phyloP scores from a whole-genome alignment of 2,113 vertebrate genomes.

The Nematolebias whitei region DNA sequence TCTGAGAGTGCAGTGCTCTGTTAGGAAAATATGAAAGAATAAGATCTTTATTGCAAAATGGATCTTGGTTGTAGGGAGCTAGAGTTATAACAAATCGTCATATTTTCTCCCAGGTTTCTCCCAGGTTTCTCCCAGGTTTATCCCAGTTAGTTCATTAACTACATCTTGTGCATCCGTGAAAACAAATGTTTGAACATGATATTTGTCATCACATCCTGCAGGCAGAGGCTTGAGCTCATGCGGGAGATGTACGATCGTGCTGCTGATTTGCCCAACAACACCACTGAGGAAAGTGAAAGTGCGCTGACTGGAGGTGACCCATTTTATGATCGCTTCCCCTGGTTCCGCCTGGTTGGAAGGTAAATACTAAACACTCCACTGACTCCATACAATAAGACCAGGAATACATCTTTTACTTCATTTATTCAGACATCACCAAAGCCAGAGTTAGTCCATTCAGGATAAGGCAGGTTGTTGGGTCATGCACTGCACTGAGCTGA shows the following conservation, averaged over 20 bases:
- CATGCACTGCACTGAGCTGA: no score
- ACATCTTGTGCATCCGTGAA: no score
- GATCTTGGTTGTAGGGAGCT: no score
- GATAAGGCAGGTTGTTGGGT: not conserved
- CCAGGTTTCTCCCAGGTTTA: no score
- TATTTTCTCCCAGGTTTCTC: no score
- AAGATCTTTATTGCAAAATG: no score
- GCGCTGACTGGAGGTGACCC: slow-evolving; percentile 93
- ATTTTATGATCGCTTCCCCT: slow-evolving; percentile 98
- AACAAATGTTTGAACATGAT: no score
- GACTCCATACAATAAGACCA: not conserved
- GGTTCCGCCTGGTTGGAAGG: slow-evolving; percentile 99
- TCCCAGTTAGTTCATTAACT: no score
- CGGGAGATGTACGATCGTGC: slow-evolving; percentile 97
- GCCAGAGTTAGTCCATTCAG: slow-evolving; percentile 8
- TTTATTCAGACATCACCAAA: slow-evolving; percentile 3
- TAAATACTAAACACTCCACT: slow-evolving; percentile 73
- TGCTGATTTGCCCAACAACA: slow-evolving; percentile 89
- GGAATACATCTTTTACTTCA: not conserved
- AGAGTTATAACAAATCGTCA: no score
- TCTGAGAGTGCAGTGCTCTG: no score
- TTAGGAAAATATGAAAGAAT: no score
- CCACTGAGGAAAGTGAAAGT: slow-evolving; percentile 90
- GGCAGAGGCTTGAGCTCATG: slow-evolving; percentile 95
- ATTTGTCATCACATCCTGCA: slow-evolving; percentile 65